Percentiles rank a stretch among this genome's conserved stretches.
phyloP scores from a whole-genome alignment of 2,797 vertebrate species.

The Aplochiton taeniatus region DNA sequence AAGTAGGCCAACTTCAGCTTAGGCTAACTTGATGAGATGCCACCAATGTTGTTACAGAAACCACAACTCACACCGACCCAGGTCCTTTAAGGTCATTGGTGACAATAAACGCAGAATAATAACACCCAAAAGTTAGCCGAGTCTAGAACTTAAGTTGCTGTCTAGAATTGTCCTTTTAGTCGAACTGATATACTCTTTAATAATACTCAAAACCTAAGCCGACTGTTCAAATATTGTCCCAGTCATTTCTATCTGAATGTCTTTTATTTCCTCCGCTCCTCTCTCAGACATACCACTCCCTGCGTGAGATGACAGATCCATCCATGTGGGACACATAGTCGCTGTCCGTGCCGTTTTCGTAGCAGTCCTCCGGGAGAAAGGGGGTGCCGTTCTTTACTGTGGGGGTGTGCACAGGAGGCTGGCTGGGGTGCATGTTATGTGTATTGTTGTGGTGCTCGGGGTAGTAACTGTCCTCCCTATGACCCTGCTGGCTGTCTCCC shows the following conservation, averaged over 20 bases:
- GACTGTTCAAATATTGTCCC: slow-evolving; percentile 45
- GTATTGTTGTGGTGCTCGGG: slow-evolving; percentile 73
- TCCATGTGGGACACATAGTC: slow-evolving; percentile 97
- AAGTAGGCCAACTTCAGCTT: slow-evolving; percentile 34
- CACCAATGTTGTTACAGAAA: slow-evolving; percentile 46
- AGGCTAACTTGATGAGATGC: slow-evolving; percentile 51
- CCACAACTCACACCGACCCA: slow-evolving; percentile 44
- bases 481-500: slow-evolving; percentile 76
- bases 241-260: slow-evolving; percentile 32
- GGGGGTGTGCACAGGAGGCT: slow-evolving; percentile 71
- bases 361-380: slow-evolving; percentile 87
- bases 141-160: slow-evolving; percentile 35
- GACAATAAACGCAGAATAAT: slow-evolving; percentile 65
- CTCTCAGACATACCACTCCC: slow-evolving; percentile 96
- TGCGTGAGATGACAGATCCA: slow-evolving; percentile 96
- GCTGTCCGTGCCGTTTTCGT: slow-evolving; percentile 90
- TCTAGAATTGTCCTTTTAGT: slow-evolving; percentile 13
- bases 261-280: slow-evolving; percentile 16
- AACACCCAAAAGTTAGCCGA: slow-evolving; percentile 49
- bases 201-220: slow-evolving; percentile 44
- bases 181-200: slow-evolving; percentile 48
- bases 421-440: slow-evolving; percentile 74
- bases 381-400: slow-evolving; percentile 82
- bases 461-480: slow-evolving; percentile 75
- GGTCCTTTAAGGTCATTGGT: slow-evolving; percentile 72